A percentile compares a stretch with the other conserved stretches of the same genome.
Evolutionary conservation across 1,140 invertebrate genomes (phyloP).

Genomic region (Armadillidium nasatum): DNA sequence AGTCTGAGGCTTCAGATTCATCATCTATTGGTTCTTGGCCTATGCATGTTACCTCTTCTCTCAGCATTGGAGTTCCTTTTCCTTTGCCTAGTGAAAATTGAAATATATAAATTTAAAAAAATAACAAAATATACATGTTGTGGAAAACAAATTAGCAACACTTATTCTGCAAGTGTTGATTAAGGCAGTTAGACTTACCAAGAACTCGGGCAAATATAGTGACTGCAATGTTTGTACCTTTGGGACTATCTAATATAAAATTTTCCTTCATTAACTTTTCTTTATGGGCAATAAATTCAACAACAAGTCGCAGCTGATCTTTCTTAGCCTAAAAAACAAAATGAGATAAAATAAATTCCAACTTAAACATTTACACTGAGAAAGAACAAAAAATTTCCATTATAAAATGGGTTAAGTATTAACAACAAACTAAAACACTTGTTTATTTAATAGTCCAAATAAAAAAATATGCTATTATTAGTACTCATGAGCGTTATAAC

Average conservation of each 20-base stretch:
- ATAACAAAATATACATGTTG: background rate
- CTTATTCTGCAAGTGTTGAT: background rate
- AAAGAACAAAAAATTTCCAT: too few species aligned
- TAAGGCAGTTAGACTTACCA: background rate
- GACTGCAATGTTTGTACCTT: background rate
- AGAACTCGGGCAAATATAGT: constrained; percentile 21
- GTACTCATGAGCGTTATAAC: too few species aligned
- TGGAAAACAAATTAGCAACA: background rate
- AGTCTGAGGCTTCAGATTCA: constrained; percentile 29
- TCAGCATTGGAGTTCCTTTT: constrained; percentile 23
- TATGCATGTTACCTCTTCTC: constrained; percentile 17
- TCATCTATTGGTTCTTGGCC: constrained; percentile 2
- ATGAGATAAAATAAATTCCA: background rate
- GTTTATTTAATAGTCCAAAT: too few species aligned
- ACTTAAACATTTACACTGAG: too few species aligned
- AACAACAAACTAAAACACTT: too few species aligned
- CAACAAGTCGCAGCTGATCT: constrained; percentile 11
- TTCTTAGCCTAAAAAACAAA: background rate
- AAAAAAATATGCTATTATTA: too few species aligned
- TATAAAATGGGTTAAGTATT: too few species aligned
- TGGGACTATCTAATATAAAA: background rate
- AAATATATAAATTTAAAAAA: background rate
- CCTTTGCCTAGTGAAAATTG: constrained; percentile 4
- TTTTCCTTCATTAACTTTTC: constrained; percentile 22
- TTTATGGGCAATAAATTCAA: constrained; percentile 21